Evolutionary conservation across 2,113 vertebrate species (phyloP).

Genomic region (Orcinus orca): DNA sequence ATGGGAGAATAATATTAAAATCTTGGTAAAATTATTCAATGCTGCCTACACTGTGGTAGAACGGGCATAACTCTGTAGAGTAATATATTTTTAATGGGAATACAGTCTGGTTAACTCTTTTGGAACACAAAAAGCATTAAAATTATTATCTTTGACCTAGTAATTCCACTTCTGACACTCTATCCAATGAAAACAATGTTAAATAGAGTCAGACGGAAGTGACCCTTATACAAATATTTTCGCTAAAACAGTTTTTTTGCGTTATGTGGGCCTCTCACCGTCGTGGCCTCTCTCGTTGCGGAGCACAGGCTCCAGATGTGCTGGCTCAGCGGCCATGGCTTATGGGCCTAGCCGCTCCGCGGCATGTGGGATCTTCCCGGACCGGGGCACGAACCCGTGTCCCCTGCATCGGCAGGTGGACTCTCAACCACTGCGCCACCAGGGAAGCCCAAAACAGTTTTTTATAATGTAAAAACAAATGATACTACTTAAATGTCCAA

Average conservation of each 20-base stretch:
- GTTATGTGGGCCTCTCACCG: too few species aligned
- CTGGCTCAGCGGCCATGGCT: too few species aligned
- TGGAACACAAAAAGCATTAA: constrained; percentile 35
- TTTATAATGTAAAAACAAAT: not conserved
- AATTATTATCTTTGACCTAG: not conserved
- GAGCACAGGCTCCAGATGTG: too few species aligned
- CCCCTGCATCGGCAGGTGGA: too few species aligned
- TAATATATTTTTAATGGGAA: not conserved
- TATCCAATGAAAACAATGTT: constrained; percentile 1
- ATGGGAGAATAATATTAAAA: not conserved
- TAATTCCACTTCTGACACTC: not conserved
- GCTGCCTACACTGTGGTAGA: not conserved
- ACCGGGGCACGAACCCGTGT: too few species aligned
- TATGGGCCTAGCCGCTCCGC: too few species aligned
- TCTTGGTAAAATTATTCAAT: not conserved
- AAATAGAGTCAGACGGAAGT: not conserved
- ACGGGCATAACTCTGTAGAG: not conserved
- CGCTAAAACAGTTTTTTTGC: not conserved
- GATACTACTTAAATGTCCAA: not conserved
- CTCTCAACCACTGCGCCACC: too few species aligned
- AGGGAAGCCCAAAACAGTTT: not conserved
- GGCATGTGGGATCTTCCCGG: too few species aligned
- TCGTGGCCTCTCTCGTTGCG: too few species aligned
- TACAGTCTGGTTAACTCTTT: not conserved
- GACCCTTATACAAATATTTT: not conserved